Conservation (phyloP, 2,113 vertebrate genomes). For the Ameiurus melas region DNA sequence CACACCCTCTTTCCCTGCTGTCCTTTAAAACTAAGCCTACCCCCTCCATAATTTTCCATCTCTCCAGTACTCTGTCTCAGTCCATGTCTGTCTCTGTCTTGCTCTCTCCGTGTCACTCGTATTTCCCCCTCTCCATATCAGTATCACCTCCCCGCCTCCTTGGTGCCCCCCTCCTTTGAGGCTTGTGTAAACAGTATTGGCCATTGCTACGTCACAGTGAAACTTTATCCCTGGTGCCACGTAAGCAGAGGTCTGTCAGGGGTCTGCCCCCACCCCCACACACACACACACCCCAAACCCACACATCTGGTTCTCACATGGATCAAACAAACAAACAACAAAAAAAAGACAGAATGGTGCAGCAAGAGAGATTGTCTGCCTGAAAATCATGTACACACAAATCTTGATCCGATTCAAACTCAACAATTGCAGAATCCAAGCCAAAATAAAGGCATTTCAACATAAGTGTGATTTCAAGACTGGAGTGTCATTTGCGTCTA, state of each 20-base stretch:
- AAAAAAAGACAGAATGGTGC: slow-evolving; percentile 15
- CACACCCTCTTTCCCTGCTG: slow-evolving; percentile 29
- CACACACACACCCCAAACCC: background rate
- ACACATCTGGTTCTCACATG: slow-evolving; percentile 48
- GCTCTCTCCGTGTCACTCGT: background rate
- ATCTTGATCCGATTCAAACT: background rate
- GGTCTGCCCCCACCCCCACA: too few relatives aligned
- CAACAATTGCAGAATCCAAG: background rate
- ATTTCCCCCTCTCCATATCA: background rate
- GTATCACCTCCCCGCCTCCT: background rate
- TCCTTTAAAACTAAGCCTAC: slow-evolving; percentile 1
- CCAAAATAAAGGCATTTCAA: background rate
- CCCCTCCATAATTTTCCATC: slow-evolving; percentile 21
- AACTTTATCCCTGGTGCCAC: slow-evolving; percentile 23
- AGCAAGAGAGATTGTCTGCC: slow-evolving; percentile 4
- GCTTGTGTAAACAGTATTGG: slow-evolving; percentile 28
- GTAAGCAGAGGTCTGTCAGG: slow-evolving; percentile 37
- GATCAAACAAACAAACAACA: slow-evolving; percentile 5
- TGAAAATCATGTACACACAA: background rate
- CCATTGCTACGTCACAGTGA: slow-evolving; percentile 34
- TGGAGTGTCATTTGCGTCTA: background rate
- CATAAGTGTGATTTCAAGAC: background rate
- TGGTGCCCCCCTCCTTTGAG: background rate
- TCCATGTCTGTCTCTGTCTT: background rate
- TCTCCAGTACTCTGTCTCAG: slow-evolving; percentile 11